These are phyloP conservation scores for Eugnorisma glareosa DNA, from an alignment of 2,888 invertebrate species.

Conservation along the genomic window DNA sequence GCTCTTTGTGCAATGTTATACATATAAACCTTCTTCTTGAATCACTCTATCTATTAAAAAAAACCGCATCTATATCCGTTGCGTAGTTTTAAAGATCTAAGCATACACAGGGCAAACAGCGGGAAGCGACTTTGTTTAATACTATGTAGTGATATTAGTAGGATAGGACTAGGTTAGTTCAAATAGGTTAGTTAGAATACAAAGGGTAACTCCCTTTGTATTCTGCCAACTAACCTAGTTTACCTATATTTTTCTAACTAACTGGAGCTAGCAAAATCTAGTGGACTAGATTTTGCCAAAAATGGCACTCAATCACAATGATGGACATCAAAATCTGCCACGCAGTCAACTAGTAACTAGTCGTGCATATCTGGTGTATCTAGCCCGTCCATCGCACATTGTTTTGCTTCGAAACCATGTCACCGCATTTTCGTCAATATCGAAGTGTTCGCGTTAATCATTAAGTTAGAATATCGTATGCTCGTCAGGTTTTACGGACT, in stretches of 20 bases:
- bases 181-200: background rate
- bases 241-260: background rate
- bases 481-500: slow-evolving; percentile 25
- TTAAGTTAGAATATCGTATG: slow-evolving; percentile 9
- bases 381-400: slow-evolving; percentile 1
- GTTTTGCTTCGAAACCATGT: slow-evolving; percentile 19
- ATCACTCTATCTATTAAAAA: too few species aligned
- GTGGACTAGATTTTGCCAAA: background rate
- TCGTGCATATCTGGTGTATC: slow-evolving; percentile 26
- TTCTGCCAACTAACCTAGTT: background rate
- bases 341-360: background rate
- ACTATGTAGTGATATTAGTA: too few species aligned
- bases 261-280: background rate
- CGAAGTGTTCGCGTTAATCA: slow-evolving; percentile 4
- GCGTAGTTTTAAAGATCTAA: too few species aligned
- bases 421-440: slow-evolving; percentile 10
- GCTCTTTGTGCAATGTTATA: too few species aligned
- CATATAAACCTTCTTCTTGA: too few species aligned
- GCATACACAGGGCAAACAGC: too few species aligned
- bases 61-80: too few species aligned
- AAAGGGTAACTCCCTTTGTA: background rate
- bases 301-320: background rate
- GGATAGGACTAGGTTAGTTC: too few species aligned
- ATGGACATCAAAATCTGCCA: background rate
- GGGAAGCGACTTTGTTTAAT: too few species aligned